Percentiles rank a stretch among this genome's conserved stretches.
Conservation (phyloP, 2,888 invertebrate genomes). For the Bimastos eiseni region DNA sequence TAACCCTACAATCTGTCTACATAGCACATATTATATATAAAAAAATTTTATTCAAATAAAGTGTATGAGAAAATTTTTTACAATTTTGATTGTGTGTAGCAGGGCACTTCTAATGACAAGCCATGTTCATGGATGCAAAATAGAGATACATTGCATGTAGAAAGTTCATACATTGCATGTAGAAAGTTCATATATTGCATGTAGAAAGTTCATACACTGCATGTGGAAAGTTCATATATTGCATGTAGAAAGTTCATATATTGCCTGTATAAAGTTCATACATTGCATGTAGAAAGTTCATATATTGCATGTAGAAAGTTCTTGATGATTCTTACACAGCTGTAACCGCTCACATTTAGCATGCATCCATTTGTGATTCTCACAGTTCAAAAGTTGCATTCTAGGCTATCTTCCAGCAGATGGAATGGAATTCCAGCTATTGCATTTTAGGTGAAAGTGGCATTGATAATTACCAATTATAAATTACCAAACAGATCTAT, state of each 20-base stretch:
- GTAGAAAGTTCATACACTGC: no score
- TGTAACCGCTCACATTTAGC: no score
- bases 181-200: no score
- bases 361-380: neutral
- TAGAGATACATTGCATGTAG: neutral
- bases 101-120: neutral
- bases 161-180: neutral
- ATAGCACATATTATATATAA: neutral
- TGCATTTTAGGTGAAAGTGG: neutral
- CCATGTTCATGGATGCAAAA: neutral
- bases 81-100: neutral
- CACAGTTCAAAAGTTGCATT: neutral
- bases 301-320: neutral
- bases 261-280: no score
- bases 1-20: no score
- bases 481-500: neutral
- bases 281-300: no score
- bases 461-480: neutral
- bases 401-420: neutral
- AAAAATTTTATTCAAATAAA: neutral
- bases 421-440: neutral
- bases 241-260: no score
- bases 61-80: neutral
- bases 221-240: no score
- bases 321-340: neutral